Evolutionary conservation across 2,113 vertebrate genomes (phyloP).

Genomic region (Origma solitaria): DNA sequence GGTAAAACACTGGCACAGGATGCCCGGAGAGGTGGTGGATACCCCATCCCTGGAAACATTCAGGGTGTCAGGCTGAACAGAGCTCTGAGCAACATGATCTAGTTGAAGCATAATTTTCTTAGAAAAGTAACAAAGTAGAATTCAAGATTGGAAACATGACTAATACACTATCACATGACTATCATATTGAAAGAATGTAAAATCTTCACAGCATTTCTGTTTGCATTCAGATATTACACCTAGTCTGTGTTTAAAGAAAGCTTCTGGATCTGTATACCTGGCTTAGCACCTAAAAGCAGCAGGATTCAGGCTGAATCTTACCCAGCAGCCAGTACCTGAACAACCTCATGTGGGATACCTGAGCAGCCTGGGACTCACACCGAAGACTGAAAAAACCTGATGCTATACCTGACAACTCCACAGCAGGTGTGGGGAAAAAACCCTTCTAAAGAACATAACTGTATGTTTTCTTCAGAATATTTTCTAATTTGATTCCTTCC

Average conservation of each 20-base stretch:
- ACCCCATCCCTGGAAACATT: neutral
- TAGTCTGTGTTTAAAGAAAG: neutral
- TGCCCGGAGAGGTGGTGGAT: neutral
- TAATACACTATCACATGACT: neutral
- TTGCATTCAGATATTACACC: neutral
- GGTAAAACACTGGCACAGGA: neutral
- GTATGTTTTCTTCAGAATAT: neutral
- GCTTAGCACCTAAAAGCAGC: neutral
- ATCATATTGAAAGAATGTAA: neutral
- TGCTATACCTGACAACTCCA: neutral
- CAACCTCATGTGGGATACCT: neutral
- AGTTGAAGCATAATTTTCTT: neutral
- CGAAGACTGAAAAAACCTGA: neutral
- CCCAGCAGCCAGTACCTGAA: neutral
- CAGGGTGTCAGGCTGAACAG: rapidly evolving
- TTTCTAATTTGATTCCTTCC: neutral
- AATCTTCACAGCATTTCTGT: neutral
- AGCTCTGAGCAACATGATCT: neutral
- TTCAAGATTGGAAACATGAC: neutral
- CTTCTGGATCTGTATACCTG: neutral
- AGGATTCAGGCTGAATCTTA: neutral
- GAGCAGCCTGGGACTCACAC: neutral
- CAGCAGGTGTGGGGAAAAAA: neutral
- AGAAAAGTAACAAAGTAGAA: neutral
- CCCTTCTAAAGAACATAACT: neutral